Evolutionary conservation across 37 sponge, comb jelly and placozoan species (phyloP), one percentile per base, ranked within the genome.

Genomic region (Aphrocallistes beatrix): DNA sequence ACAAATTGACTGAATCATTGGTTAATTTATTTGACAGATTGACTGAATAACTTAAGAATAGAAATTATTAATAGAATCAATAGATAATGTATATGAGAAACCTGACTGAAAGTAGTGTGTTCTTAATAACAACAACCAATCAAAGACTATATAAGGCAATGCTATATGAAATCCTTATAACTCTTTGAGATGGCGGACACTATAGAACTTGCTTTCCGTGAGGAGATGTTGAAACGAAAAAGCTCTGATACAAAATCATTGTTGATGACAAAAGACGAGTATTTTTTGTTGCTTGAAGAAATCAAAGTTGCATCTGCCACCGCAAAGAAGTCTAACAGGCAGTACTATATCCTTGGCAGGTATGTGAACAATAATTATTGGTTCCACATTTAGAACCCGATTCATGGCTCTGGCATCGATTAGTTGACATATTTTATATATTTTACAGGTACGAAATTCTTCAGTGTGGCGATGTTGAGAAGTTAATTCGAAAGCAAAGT

Each of bases 401-500:
- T 19, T 60, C 75, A 60, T 60, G 75, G 75, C 75, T 60, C 21
- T 60, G 75, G 75, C 25, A 60, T 60, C 75, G 75, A 60, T 60
- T 60, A 60, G n/a, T 8, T 60, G 75, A 60, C 75, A 60, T 60
- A 60, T 60, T 60, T 60, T 60, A 60, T 60, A 60, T 60, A 60
- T 60, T 60, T 60, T 60, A 60, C 34, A 60, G 75, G 75, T 42
- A 42, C 45, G 75, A 60, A 60, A 60, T 60, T 60, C 75, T 60
- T 60, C 75, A 60, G 75, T 60, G 75, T 60, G 75, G 75, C 32
- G 34, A 60, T 60, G 75, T 60, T 60, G 75, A 60, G 32, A 60
- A 60, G 75, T 60, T 60, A 30, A 60, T 60, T 60, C 75, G 75
- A 60, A 60, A 60, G 75, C 75, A 60, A 60, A 60, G 75, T 60